Base-by-base conservation (phyloP, 2,113 vertebrate genomes). In the Athene noctua region DNA sequence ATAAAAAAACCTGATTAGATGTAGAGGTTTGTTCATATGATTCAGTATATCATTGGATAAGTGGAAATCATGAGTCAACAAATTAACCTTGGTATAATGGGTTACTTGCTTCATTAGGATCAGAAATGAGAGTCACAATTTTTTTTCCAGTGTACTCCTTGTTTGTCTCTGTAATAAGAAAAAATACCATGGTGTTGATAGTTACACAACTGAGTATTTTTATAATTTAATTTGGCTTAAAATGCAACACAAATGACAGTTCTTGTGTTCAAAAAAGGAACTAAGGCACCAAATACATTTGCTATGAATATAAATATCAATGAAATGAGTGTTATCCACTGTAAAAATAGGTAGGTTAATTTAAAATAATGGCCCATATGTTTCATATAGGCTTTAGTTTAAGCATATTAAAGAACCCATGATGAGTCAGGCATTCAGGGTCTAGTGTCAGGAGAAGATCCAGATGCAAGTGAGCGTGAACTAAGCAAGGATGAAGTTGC, bases 1-100 rank as follows among this genome's bases (percentile, higher is more conserved):
- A 97, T 98, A 97, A 97, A 98, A 97, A 95, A 96, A 57, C 47
- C 93, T 98, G 98, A 98, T 98, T 98, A 98, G 97, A 97, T 97
- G 94, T 98, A 98, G 96, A 98, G 93, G 91, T 98, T 97, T 98
- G 96, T 97, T 98, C 98, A 96, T 92, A 96, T 97, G 97, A 98
- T 97, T 97, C 94, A 90, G 52, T 97, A 96, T 97, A 97, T 98
- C 97, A 97, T 94, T 98, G 98, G 92, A 95, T 98, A 98, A 98
- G 96, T 98, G 95, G 94, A 97, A 98, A 97, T 97, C 95, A 90
- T 97, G 96, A 98, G 96, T 98, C 98, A 98, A 98, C 96, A 98
- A 98, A 98, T 98, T 97, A 98, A 97, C 98, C 96, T 97, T 94
- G 86, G 88, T 94, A 94, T 88, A 97, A 96, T 96, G 96, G 96